Conservation (phyloP, 2,888 invertebrate species). For the Drosophila birchii region DNA sequence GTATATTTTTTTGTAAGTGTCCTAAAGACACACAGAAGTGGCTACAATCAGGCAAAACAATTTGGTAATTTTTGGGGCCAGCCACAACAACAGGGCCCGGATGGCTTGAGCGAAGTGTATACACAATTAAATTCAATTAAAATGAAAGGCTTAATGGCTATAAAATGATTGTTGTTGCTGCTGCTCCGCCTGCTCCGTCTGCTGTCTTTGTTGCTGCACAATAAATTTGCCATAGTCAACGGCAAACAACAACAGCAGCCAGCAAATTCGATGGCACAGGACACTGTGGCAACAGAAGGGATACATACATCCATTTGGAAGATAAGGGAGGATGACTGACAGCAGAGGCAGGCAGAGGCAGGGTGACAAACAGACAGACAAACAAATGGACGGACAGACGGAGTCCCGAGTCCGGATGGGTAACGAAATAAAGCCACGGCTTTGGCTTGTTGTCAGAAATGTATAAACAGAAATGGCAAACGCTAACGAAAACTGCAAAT, state of each 20-base stretch:
- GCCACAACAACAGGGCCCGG: conserved; percentile 38
- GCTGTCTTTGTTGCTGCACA: conserved; percentile 33
- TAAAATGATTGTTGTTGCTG: conserved; percentile 56
- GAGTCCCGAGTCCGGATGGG: conserved; percentile 13
- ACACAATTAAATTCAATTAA: conserved; percentile 80
- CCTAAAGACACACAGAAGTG: conserved; percentile 7
- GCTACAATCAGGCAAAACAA: conserved; percentile 38
- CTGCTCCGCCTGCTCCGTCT: conserved; percentile 13
- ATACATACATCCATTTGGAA: conserved; percentile 4
- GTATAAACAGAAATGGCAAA: conserved; percentile 46
- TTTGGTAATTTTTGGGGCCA: conserved; percentile 43
- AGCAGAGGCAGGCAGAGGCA: conserved; percentile 4
- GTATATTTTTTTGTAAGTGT: neutral
- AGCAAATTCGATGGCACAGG: conserved; percentile 26
- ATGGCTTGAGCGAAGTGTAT: conserved; percentile 50
- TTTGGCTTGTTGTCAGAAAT: conserved; percentile 48
- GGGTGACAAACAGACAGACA: conserved; percentile 17
- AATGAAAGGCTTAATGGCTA: conserved; percentile 70
- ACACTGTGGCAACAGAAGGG: conserved; percentile 16
- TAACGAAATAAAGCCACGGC: conserved; percentile 38
- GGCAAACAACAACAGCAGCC: conserved; percentile 19
- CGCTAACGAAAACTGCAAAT: conserved; percentile 59
- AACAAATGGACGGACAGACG: conserved; percentile 1
- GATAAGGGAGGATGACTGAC: conserved; percentile 23
- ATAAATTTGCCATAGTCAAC: conserved; percentile 62